A percentile compares a stretch with the other conserved stretches of the same genome.
phyloP scores from a whole-genome alignment of 2,888 invertebrate species.

The Eristalis arbustorum region DNA sequence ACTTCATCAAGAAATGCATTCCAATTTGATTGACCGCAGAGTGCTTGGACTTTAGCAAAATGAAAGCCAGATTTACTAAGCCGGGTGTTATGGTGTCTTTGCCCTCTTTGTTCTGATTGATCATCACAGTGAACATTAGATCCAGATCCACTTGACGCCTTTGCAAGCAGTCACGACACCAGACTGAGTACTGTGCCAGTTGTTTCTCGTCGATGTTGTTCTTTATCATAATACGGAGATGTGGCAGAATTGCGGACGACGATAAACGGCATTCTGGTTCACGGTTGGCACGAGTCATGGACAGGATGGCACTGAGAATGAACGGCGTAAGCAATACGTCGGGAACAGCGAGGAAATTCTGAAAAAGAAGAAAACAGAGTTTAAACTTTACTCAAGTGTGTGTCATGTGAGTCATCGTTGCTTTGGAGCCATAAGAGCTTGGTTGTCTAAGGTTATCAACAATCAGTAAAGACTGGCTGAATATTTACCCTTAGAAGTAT shows the following conservation, averaged over 20 bases:
- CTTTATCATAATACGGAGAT: conserved; percentile 77
- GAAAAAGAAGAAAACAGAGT: conserved; percentile 70
- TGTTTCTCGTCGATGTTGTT: conserved; percentile 80
- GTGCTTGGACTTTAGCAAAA: conserved; percentile 79
- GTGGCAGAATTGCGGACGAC: conserved; percentile 76
- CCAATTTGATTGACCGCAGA: conserved; percentile 80
- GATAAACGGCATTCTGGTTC: conserved; percentile 77
- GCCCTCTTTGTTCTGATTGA: conserved; percentile 79
- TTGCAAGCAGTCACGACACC: conserved; percentile 81
- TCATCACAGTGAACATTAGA: conserved; percentile 77
- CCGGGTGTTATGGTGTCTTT: conserved; percentile 81
- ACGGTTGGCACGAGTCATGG: conserved; percentile 79
- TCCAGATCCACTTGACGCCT: conserved; percentile 75
- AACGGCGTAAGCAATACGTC: conserved; percentile 84
- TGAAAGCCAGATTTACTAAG: conserved; percentile 81
- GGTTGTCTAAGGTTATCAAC: no score
- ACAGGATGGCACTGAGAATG: conserved; percentile 83
- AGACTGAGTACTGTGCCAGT: conserved; percentile 80
- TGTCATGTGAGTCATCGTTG: no score
- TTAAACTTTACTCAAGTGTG: background rate
- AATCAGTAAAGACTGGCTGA: no score
- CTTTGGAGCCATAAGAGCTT: no score
- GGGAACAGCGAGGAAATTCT: conserved; percentile 82
- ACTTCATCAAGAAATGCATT: conserved; percentile 82
- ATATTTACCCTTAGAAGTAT: conserved; percentile 74